A percentile compares a stretch with the other conserved stretches of the same genome.
Conservation (phyloP, 1,140 invertebrate species). For the Mya arenaria region DNA sequence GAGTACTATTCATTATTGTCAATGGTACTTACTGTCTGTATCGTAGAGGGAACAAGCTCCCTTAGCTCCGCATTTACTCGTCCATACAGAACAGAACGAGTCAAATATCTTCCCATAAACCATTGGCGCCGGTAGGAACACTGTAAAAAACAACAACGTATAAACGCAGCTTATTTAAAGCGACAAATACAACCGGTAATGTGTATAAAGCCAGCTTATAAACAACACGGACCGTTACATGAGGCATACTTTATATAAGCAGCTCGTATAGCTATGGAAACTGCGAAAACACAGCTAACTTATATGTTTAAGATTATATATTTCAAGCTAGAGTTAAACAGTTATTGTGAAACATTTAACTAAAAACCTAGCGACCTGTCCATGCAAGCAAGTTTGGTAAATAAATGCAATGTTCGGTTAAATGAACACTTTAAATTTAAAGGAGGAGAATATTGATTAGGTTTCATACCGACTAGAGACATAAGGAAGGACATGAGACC, state of each 20-base stretch:
- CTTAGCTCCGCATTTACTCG: not conserved
- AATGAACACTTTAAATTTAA: not conserved
- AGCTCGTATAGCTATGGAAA: not conserved
- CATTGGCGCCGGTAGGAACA: constrained; percentile 46
- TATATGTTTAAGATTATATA: not conserved
- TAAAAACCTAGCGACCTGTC: too few relatives aligned
- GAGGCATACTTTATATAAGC: not conserved
- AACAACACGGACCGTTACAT: not conserved
- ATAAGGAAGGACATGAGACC: constrained; percentile 38
- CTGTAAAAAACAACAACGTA: not conserved
- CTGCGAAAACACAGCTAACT: not conserved
- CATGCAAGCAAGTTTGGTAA: too few relatives aligned
- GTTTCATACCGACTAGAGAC: constrained; percentile 22
- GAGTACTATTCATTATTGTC: not conserved
- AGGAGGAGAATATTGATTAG: not conserved
- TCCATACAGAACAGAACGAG: constrained; percentile 31
- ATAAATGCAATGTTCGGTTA: too few relatives aligned
- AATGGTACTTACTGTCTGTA: not conserved
- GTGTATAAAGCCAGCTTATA: not conserved
- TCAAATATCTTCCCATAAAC: constrained; percentile 47
- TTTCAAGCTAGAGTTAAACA: not conserved
- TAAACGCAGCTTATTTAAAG: not conserved
- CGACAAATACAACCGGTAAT: not conserved
- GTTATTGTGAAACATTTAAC: not conserved
- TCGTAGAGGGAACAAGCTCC: constrained; percentile 33